Evolutionary conservation across 2,888 invertebrate species (phyloP), one percentile per base, ranked within the genome.

Genomic region (Zygothrica quintamaculata): DNA sequence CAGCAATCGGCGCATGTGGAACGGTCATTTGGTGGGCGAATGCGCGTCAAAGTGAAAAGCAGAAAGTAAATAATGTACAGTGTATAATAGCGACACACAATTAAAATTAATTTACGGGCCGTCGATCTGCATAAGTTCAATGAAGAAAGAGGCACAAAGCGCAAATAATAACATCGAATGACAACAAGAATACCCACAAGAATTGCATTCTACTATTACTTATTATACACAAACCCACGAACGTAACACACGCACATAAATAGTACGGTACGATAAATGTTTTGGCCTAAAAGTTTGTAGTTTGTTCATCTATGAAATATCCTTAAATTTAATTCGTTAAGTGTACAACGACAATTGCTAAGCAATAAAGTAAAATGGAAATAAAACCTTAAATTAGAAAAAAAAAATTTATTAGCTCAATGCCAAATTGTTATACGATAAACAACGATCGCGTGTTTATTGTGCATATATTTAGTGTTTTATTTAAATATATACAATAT

Each of bases 41-140:
- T 50, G 34, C 57, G 62, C 60, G 53, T 42, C 37, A 57, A 69
- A 74, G 68, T 65, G 67, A 57, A 81, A 65, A 69, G 44, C 46
- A 64, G 73, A 61, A 82, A 78, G 84, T 82, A 82, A 65, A 78
- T 73, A 76, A 76, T 68, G 60, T 65, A 73, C 44, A 67, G 55
- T 58, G 79, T 56, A 61, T 57, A 65, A 39, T 4, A 34, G 29
- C 53, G 40, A 55, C 57, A 62, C 50, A 74, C 68, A 79, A 84
- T 86, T 86, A 68, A 82, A 86, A 68, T 80, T 65, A 79, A 86
- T 76, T 77, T 66, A 86, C 84, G 87, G 61, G 40, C 58, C 29
- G 60, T 62, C 62, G 82, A 86, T 86, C 84, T 80, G 87, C 87
- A 80, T 80, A 80, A 86, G 80, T 80, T 80, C 87, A 80, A 79